Base-by-base conservation (phyloP, 2,888 invertebrate genomes). In the Ectemnius lituratus region DNA sequence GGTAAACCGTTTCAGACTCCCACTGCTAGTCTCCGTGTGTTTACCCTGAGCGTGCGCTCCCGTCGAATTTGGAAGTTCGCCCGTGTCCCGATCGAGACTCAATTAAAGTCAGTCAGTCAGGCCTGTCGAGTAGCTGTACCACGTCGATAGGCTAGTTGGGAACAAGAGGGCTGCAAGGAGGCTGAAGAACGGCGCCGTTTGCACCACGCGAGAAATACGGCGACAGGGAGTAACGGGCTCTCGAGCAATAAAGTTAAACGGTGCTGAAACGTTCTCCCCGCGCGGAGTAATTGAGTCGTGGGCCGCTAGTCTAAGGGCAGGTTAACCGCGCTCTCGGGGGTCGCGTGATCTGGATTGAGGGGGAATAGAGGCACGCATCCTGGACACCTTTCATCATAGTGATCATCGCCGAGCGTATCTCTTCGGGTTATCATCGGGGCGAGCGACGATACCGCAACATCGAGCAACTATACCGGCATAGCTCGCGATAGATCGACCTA, bases 351-450 rank as follows among this genome's bases (percentile, higher is more conserved):
- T 71, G 70, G 78, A 78, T 37, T 78, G 71, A 47, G 71, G 76
- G 66, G 52, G 14, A 14, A 0, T 2, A 4, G 0, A 71, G 70
- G 49, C 65, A 67, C 70, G 73, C 70, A 74, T 71, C 63, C 60
- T 59, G 78, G 75, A 78, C 78, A 74, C 67, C 70, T 63, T 81
- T 72, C 75, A 81, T 77, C 75, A 73, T 70, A 59, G 62, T 73
- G 64, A 77, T 72, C 68, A 72, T 76, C 71, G 60, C 28, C 57
- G 64, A 66, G 60, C 64, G 6, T 65, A 70, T 78, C 75, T 80
- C 60, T 63, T 58, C 37, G 56, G 67, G 81, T 79, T 78, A 80
- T 80, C 78, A 56, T 75, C 62, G 62, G 16, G 56, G 47, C 14
- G 45, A 37, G 45, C 69, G 63, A 60, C 70, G 76, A 76, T 73